Base-by-base conservation (phyloP, 2,113 vertebrate species). In the Sinocyclocheilus rhinocerous region DNA sequence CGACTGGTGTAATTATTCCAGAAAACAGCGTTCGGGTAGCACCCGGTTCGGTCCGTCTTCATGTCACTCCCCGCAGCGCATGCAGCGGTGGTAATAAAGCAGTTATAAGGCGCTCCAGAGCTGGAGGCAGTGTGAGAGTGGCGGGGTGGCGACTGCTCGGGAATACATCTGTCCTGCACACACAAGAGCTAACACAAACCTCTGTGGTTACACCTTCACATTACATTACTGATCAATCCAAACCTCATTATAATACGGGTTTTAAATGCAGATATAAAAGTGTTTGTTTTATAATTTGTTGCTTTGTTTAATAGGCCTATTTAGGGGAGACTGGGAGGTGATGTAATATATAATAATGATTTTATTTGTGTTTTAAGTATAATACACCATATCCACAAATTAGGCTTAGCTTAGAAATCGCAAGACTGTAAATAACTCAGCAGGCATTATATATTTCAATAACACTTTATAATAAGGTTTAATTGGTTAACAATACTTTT, bases 51-150 rank as follows among this genome's bases (percentile, higher is more conserved):
- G n/a, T n/a, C n/a, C n/a, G 79, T 24, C 42, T 45, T 9, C 42
- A 10, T 45, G 42, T 45, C 42, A 10, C 42, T 48, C 61, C 59
- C 39, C 16, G 79, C 79, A 50, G 80, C 80, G 59, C 59, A 11
- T 26, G 80, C 59, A 69, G 80, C 29, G 26, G 52, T 59, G 76
- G n/a, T 81, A 26, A 81, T 81, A 81, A 81, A 42, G 59, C 79
- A 12, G 22, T 26, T 81, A 45, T 50, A 81, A 67, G 16, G 76
- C 52, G 52, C 18, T 26, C 52, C 18, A 13, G 76, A 26, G 39
- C 79, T 81, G 79, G 79, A 81, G 79, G 61, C 55, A 18, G 36
- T n/a, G 22, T 81, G 79, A 81, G n/a, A 8, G 36, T 3, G 59
- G 29, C n/a, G 78, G 29, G 6, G 18, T 13, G 76, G 26, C 57